Evolutionary conservation across 2,888 invertebrate species (phyloP).

Genomic region (Rapana venosa): DNA sequence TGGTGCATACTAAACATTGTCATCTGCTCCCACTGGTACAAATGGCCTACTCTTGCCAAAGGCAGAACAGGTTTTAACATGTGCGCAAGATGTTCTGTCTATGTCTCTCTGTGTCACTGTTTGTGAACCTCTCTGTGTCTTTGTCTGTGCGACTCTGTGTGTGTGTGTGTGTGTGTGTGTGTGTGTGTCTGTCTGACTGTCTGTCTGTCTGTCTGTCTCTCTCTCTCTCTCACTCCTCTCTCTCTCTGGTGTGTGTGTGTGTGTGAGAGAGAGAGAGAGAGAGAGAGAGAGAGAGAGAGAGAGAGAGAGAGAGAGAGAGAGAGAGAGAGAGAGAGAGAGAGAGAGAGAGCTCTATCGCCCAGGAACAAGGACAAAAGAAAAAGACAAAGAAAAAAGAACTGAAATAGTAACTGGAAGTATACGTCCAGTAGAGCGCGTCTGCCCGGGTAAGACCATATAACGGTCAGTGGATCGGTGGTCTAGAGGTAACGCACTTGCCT

Average conservation of each 20-base stretch:
- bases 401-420: no score
- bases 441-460: no score
- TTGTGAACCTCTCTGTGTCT: neutral
- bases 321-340: neutral
- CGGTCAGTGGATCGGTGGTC: no score
- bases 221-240: constrained; percentile 20
- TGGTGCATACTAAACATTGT: no score
- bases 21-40: no score
- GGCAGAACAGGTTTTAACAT: no score
- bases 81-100: neutral
- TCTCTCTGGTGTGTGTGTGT: neutral
- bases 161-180: constrained; percentile 26
- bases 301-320: neutral
- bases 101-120: neutral
- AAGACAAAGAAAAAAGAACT: no score
- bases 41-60: no score
- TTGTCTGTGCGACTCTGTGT: constrained; percentile 35
- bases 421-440: no score
- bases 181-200: constrained; percentile 31
- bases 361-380: no score
- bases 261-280: neutral
- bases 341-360: neutral
- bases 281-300: neutral
- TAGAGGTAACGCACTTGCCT: no score
- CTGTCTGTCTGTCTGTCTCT: constrained; percentile 16